A percentile compares a stretch with the other conserved stretches of the same genome.
phyloP scores from a whole-genome alignment of 1,140 invertebrate genomes.

The Latrodectus geometricus region DNA sequence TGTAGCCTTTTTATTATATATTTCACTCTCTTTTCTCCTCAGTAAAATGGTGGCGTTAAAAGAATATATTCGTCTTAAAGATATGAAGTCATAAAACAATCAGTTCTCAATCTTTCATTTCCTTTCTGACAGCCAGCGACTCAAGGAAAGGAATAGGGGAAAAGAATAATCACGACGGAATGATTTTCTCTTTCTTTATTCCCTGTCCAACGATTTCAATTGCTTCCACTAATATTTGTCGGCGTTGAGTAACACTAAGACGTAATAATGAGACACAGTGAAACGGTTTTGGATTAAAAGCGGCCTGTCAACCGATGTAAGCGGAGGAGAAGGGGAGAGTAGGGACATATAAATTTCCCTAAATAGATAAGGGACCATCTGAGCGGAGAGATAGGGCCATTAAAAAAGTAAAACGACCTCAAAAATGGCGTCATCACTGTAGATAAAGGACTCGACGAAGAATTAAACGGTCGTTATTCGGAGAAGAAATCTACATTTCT shows the following conservation, averaged over 20 bases:
- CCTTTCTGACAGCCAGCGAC: neutral
- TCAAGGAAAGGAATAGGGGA: neutral
- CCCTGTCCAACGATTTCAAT: neutral
- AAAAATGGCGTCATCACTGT: constrained; percentile 7
- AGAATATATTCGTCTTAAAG: neutral
- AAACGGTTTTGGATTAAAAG: constrained; percentile 23
- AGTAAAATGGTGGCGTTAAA: neutral
- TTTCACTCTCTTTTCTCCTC: neutral
- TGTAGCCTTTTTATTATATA: neutral
- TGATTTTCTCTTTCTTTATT: neutral
- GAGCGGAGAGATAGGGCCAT: constrained; percentile 1
- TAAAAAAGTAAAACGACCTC: constrained; percentile 27
- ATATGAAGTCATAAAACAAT: constrained; percentile 39
- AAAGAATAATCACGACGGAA: neutral
- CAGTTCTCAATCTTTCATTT: constrained; percentile 33
- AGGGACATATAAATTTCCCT: constrained; percentile 1
- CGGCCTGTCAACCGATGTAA: neutral
- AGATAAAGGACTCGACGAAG: constrained; percentile 12
- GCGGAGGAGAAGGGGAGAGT: neutral
- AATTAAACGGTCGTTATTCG: constrained; percentile 13
- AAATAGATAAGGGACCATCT: neutral
- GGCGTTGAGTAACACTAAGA: neutral
- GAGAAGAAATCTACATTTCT: constrained; percentile 34
- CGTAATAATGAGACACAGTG: constrained; percentile 12
- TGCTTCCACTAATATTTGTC: neutral